These are phyloP conservation scores for Ophioderma brevispina DNA, from an alignment of 35 echinoderm and acorn worm species.

Conservation along the genomic window DNA sequence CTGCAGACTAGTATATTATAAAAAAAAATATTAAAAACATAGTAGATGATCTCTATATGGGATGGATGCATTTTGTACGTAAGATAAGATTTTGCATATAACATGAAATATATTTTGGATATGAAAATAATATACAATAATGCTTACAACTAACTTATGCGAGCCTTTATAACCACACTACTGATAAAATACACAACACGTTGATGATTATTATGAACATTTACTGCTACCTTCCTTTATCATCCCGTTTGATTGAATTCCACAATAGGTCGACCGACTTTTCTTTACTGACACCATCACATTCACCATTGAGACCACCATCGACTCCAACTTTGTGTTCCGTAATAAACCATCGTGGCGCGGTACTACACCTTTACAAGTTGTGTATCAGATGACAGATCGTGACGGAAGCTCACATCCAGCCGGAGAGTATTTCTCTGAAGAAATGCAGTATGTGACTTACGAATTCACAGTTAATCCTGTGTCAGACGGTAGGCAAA, in stretches of 20 bases:
- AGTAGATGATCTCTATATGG: no score
- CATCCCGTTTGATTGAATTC: no score
- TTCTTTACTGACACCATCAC: constrained; percentile 42
- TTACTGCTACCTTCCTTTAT: no score
- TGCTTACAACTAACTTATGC: no score
- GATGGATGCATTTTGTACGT: neutral
- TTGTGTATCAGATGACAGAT: constrained; percentile 10
- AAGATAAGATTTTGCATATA: no score
- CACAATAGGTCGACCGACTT: neutral
- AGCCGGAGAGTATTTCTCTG: constrained; percentile 14
- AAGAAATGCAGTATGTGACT: constrained; percentile 9
- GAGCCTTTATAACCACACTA: no score
- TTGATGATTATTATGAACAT: no score
- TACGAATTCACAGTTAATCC: constrained; percentile 39
- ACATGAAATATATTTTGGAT: no score
- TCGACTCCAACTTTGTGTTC: constrained; percentile 23
- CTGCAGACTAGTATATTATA: no score
- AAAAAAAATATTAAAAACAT: no score
- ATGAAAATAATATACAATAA: no score
- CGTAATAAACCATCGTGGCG: constrained; percentile 20
- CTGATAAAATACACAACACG: no score
- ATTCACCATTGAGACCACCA: constrained; percentile 29
- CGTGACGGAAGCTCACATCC: neutral
- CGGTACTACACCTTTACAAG: constrained; percentile 30
- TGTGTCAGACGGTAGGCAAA: constrained; percentile 17